These are phyloP conservation scores for Epinephelus malabaricus DNA, from an alignment of 2,797 vertebrate genomes.

Conservation along the genomic window DNA sequence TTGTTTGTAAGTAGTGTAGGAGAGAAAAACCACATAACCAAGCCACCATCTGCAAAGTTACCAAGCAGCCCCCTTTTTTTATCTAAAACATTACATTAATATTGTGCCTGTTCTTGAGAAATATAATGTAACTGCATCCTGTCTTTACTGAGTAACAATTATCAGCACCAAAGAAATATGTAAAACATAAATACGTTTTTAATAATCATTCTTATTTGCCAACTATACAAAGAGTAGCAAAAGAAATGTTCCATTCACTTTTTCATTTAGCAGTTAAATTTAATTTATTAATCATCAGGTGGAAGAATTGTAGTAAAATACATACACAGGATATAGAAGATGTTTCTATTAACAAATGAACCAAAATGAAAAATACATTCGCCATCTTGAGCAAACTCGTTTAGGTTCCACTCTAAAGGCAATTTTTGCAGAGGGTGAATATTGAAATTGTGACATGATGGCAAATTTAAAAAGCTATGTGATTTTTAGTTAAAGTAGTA, in stretches of 20 bases:
- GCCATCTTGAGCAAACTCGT: neutral
- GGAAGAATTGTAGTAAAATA: neutral
- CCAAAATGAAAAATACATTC: conserved; percentile 1
- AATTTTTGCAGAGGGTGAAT: neutral
- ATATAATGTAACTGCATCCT: neutral
- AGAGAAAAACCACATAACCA: neutral
- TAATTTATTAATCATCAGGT: neutral
- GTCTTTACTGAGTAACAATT: neutral
- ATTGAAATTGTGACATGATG: neutral
- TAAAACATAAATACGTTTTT: neutral
- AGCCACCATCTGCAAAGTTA: conserved; percentile 12
- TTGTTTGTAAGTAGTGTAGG: conserved; percentile 45
- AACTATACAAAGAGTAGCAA: neutral
- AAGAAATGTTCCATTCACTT: neutral
- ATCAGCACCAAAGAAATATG: neutral
- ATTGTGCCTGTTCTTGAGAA: conserved; percentile 2
- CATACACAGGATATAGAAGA: neutral
- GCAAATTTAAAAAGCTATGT: neutral
- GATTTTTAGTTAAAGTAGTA: neutral
- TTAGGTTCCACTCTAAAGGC: neutral
- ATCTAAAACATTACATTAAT: conserved; percentile 6
- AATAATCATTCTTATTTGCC: neutral
- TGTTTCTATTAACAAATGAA: neutral
- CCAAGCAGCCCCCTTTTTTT: neutral
- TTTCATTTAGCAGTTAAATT: neutral